Evolutionary conservation across 2,888 invertebrate genomes (phyloP).

Genomic region (Molorchus minor): DNA sequence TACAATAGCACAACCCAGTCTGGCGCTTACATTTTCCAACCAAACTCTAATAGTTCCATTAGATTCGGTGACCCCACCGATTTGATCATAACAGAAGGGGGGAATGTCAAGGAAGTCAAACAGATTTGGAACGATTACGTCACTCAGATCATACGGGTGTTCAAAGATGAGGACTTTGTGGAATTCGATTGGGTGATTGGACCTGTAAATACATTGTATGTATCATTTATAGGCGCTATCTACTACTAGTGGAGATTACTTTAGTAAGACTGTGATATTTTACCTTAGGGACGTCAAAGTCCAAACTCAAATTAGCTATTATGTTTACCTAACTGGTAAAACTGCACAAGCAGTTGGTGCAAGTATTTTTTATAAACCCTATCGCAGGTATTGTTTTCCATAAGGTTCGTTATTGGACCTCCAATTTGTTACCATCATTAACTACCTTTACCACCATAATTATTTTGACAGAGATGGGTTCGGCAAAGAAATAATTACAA

Average conservation of each 20-base stretch:
- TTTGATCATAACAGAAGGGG: slow-evolving; percentile 68
- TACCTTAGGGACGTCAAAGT: no score
- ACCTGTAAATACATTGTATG: slow-evolving; percentile 59
- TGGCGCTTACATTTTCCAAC: slow-evolving; percentile 20
- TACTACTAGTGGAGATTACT: no score
- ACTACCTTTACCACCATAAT: no score
- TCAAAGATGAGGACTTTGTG: slow-evolving; percentile 63
- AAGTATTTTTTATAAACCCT: no score
- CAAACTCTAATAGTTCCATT: not conserved
- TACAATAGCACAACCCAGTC: slow-evolving; percentile 1
- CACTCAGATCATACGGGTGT: slow-evolving; percentile 73
- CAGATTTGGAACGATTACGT: slow-evolving; percentile 73
- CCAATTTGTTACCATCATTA: no score
- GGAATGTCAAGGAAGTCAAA: slow-evolving; percentile 68
- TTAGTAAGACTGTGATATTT: no score
- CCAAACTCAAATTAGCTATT: no score
- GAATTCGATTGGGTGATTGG: slow-evolving; percentile 64
- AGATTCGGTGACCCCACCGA: slow-evolving; percentile 55
- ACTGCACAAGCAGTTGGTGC: no score
- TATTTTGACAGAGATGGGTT: not conserved
- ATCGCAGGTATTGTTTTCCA: no score
- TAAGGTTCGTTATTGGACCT: no score
- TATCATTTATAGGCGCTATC: no score
- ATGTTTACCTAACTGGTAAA: no score
- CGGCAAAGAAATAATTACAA: slow-evolving; percentile 75